These are phyloP conservation scores for Prochilodus magdalenae DNA, from an alignment of 2,113 vertebrate species.

Conservation along the genomic window DNA sequence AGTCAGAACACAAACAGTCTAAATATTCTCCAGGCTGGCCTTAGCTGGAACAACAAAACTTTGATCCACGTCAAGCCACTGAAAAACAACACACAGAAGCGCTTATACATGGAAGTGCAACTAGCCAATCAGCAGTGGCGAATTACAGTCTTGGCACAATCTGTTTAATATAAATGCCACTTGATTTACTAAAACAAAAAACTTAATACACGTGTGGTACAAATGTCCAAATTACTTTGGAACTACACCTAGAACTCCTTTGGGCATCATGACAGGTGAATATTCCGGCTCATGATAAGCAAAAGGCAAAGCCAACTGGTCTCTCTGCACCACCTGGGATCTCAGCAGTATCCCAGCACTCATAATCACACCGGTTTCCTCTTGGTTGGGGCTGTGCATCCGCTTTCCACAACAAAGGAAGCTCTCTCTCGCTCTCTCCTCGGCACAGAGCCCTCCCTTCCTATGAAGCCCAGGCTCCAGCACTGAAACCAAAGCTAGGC, in stretches of 20 bases:
- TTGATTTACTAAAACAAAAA: no score
- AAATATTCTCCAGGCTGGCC: no score
- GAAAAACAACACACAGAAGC: no score
- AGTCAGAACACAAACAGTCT: no score
- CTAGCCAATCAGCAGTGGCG: no score
- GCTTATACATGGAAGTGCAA: no score
- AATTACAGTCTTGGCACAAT: no score
- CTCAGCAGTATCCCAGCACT: conserved; percentile 30
- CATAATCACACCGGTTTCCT: conserved; percentile 40
- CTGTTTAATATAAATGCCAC: no score
- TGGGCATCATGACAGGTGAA: not conserved
- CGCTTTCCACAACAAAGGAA: conserved; percentile 64
- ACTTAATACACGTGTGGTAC: no score
- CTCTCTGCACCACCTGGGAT: conserved; percentile 36
- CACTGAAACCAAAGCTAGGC: not conserved
- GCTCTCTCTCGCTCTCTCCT: conserved; percentile 5
- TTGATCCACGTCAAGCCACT: no score
- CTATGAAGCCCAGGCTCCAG: not conserved
- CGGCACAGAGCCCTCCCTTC: not conserved
- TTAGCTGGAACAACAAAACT: no score
- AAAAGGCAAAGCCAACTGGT: not conserved
- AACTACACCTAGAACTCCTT: not conserved
- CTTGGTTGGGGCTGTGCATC: conserved; percentile 33
- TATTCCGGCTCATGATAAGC: not conserved
- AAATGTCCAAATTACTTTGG: no score